Base-by-base conservation (phyloP, 1,140 invertebrate species). In the Paralvinella palmiformis region DNA sequence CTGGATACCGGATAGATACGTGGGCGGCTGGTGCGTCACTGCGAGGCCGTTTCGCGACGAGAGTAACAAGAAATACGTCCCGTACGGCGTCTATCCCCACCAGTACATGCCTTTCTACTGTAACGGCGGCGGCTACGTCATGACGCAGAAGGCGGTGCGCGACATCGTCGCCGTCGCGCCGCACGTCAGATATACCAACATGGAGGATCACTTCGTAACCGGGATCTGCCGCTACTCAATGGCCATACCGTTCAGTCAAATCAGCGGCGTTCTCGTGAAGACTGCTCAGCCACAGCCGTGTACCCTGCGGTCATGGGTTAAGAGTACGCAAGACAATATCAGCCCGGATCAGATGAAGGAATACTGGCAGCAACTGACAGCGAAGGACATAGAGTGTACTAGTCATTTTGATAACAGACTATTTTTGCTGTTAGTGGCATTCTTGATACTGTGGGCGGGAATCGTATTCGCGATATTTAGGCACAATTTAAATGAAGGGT, bases 11-110 rank as follows among this genome's bases (percentile, higher is more conserved):
- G 27, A 20, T 4, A 22, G 53, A 1, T 56, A 59, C 36, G 62
- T 63, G 13, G 52, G 62, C 15, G 62, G 62, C 33, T 63, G 57
- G 6, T 63, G 62, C 53, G 58, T 63, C 50, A 63, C 62, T 0
- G 53, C 57, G 7, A 57, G 33, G 31, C 62, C 62, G 6, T 50
- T 59, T 22, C 24, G 62, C 2, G 20, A 52, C 4, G 50, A 57
- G 27, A 36, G 62, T 7, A 59, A 50, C 7, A 63, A 63, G 62
- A 59, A 33, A 17, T 63, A 58, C 29, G 62, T 63, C n/a, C 53
- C 62, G 7, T 36, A 29, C 20, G n/a, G 27, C 29, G 35, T 55
- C 15, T 63, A 35, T 20, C 62, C 62, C 1, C 50, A 63, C 17
- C 37, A 32, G 20, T 63, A 63, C 35, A 59, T 33, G 31, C 62